phyloP scores from a whole-genome alignment of 2,888 invertebrate genomes.

The Galeruca laticollis region DNA sequence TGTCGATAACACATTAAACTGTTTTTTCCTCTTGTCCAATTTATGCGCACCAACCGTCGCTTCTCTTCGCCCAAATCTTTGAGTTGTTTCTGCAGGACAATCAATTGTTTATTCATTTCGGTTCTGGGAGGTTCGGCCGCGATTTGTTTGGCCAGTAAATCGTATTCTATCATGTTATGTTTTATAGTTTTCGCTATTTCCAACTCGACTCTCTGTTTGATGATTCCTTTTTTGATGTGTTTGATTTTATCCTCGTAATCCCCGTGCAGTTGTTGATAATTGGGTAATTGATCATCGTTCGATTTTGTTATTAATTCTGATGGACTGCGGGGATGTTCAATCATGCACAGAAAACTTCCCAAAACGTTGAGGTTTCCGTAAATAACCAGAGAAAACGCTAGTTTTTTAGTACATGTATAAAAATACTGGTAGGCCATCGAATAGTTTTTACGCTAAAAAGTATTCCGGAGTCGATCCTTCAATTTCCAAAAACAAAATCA shows the following conservation, averaged over 20 bases:
- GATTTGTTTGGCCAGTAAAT: constrained; percentile 91
- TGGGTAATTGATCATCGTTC: constrained; percentile 79
- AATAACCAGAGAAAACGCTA: too few species aligned
- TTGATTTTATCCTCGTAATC: constrained; percentile 85
- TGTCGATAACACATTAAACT: constrained; percentile 89
- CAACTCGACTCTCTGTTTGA: constrained; percentile 83
- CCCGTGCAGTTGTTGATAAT: constrained; percentile 84
- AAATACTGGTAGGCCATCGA: too few species aligned
- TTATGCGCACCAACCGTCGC: constrained; percentile 80
- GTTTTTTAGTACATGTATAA: too few species aligned
- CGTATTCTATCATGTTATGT: constrained; percentile 91
- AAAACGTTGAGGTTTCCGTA: too few species aligned
- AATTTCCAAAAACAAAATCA: too few species aligned
- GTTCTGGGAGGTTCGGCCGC: constrained; percentile 90
- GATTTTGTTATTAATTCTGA: constrained; percentile 84
- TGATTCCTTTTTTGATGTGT: constrained; percentile 83
- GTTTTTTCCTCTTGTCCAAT: constrained; percentile 86
- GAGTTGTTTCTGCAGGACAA: constrained; percentile 80
- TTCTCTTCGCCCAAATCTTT: constrained; percentile 77
- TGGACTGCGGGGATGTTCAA: constrained; percentile 89
- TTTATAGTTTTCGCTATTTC: constrained; percentile 87
- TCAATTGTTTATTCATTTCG: constrained; percentile 79
- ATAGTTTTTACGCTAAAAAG: too few species aligned
- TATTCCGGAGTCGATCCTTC: too few species aligned
- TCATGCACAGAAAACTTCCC: too few species aligned